A percentile compares a stretch with the other conserved stretches of the same genome.
Conservation (phyloP, 1,140 invertebrate species). For the Bilobella aurantiaca region DNA sequence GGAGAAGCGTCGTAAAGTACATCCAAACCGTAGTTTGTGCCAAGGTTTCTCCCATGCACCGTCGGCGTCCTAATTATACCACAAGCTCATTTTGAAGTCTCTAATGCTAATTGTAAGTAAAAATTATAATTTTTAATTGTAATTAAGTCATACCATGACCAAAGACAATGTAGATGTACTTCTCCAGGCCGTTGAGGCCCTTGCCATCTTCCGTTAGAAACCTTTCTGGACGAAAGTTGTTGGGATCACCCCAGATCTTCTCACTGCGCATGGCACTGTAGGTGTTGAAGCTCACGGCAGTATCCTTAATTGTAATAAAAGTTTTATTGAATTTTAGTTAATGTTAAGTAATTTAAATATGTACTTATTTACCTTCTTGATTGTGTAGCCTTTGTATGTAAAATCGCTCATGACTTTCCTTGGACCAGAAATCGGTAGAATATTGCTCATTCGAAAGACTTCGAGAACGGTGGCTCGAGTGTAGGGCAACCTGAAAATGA, state of each 20-base stretch:
- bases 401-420: slow-evolving; percentile 62
- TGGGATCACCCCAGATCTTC: slow-evolving; percentile 46
- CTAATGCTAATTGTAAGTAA: neutral
- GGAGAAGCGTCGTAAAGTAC: slow-evolving; percentile 10
- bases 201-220: slow-evolving; percentile 57
- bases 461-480: slow-evolving; percentile 64
- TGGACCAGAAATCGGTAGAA: slow-evolving; percentile 61
- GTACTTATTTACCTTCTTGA: slow-evolving; percentile 54
- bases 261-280: neutral
- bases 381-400: slow-evolving; percentile 54
- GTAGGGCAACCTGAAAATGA: slow-evolving; percentile 57
- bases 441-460: slow-evolving; percentile 62
- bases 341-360: neutral
- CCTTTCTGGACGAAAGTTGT: slow-evolving; percentile 62
- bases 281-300: neutral
- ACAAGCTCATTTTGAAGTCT: neutral
- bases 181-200: slow-evolving; percentile 48
- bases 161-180: slow-evolving; percentile 63
- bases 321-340: neutral
- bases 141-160: slow-evolving; percentile 39
- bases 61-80: slow-evolving; percentile 12
- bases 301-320: slow-evolving; percentile 9
- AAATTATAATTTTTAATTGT: neutral
- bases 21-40: slow-evolving; percentile 1
- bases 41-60: slow-evolving; percentile 16